A percentile compares a stretch with the other conserved stretches of the same genome.
Conservation (phyloP, 2,113 vertebrate species). For the Otolemur garnettii region DNA sequence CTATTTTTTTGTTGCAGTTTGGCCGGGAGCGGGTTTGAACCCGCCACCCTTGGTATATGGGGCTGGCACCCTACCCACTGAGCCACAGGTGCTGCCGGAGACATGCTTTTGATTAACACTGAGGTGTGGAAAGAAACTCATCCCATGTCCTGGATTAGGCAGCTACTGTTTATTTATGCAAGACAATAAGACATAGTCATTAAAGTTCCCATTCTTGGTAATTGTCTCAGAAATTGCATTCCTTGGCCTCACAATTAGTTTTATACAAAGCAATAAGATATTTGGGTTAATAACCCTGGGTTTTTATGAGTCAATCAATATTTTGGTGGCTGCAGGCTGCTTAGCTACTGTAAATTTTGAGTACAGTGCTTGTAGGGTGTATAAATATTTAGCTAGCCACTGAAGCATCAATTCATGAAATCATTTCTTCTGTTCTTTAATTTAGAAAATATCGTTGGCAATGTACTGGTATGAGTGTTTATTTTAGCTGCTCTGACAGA, state of each 20-base stretch:
- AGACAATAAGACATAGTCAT: constrained; percentile 72
- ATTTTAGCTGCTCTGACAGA: constrained; percentile 63
- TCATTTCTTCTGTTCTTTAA: constrained; percentile 70
- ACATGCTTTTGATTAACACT: constrained; percentile 61
- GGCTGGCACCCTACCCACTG: no score
- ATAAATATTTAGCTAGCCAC: constrained; percentile 75
- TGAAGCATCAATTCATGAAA: constrained; percentile 76
- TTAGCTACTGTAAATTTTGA: constrained; percentile 79
- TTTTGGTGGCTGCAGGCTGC: constrained; percentile 78
- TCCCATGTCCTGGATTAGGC: constrained; percentile 5
- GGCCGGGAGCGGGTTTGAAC: no score
- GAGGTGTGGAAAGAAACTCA: constrained; percentile 32
- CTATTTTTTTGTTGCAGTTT: no score
- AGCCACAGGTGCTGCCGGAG: background rate
- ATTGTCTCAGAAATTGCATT: constrained; percentile 76
- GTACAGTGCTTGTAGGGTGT: constrained; percentile 46
- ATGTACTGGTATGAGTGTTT: constrained; percentile 47
- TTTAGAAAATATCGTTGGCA: constrained; percentile 67
- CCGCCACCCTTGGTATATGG: no score
- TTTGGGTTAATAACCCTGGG: constrained; percentile 78
- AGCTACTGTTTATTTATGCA: constrained; percentile 73
- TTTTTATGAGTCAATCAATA: constrained; percentile 83
- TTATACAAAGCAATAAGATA: constrained; percentile 73
- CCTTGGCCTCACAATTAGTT: constrained; percentile 63
- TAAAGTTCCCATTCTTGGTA: constrained; percentile 65